Base-by-base conservation (phyloP, 2,797 vertebrate species). In the Neosalanx taihuensis region DNA sequence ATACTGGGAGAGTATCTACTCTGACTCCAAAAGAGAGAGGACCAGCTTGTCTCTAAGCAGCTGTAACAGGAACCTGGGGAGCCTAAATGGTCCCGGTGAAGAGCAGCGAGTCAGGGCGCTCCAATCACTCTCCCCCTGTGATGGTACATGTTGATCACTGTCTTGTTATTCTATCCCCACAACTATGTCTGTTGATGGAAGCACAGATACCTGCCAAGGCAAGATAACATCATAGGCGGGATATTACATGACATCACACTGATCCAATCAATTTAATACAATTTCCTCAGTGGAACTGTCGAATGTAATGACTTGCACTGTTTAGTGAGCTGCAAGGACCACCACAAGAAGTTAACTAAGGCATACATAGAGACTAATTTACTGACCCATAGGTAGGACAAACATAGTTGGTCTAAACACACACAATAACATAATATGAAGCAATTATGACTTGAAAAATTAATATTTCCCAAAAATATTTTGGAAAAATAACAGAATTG, bases 71-170 rank as follows among this genome's bases (percentile, higher is more conserved):
- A 87, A 80, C 86, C 85, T 77, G 80, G 77, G 70, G 79, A 88
- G 86, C 85, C 85, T 87, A 87, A 89, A 92, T 85, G 85, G 78
- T 79, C 75, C 71, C 79, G 84, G 90, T 88, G 90, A 92, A 90
- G 85, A 88, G 90, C 85, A 83, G 83, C 90, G 93, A 95, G 90
- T 91, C 91, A 81, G 90, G 91, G 87, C 87, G 88, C 89, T 92
- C 88, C 87, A 93, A 77, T 88, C 90, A 90, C 85, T 81, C 74
- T 79, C 67, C 85, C 83, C 73, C 85, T 72, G 84, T 91, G 79
- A 89, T 85, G 81, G 85, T 79, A 80, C 84, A 90, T 86, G 87
- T 85, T 89, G 81, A 90, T 92, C 72, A 81, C 82, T 80, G 66
- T 67, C 78, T 86, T 81, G 74, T 83, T 83, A 84, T 83, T 78